Evolutionary conservation across 2,113 vertebrate species (phyloP).

Genomic region (Zosterops japonicus): DNA sequence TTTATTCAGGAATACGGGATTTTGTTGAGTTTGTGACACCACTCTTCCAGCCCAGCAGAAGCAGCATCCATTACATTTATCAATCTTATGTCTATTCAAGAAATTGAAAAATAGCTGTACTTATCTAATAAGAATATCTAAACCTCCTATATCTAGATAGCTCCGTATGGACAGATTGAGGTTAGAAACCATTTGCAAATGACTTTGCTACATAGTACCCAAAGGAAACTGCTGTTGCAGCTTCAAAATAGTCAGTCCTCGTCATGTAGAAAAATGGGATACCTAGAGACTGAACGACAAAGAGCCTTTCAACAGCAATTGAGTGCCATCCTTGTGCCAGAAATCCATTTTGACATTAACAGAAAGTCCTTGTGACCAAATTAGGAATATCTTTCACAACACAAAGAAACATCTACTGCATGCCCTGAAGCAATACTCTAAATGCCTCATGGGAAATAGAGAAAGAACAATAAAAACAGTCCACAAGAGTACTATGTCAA

Average conservation of each 20-base stretch:
- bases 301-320: neutral
- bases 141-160: neutral
- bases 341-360: neutral
- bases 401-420: neutral
- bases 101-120: neutral
- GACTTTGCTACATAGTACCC: neutral
- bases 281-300: neutral
- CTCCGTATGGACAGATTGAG: fast-evolving
- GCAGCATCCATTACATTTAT: neutral
- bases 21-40: neutral
- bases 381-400: neutral
- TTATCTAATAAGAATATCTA: neutral
- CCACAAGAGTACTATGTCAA: neutral
- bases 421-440: neutral
- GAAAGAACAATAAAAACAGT: neutral
- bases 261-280: neutral
- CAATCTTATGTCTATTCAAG: neutral
- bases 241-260: neutral
- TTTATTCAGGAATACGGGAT: neutral
- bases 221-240: neutral
- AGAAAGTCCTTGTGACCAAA: neutral
- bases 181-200: neutral
- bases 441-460: neutral
- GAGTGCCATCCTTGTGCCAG: neutral
- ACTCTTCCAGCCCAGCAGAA: neutral